Percentiles rank a stretch among this genome's conserved stretches.
Evolutionary conservation across 2,113 vertebrate species (phyloP).

Genomic region (Mobula birostris): DNA sequence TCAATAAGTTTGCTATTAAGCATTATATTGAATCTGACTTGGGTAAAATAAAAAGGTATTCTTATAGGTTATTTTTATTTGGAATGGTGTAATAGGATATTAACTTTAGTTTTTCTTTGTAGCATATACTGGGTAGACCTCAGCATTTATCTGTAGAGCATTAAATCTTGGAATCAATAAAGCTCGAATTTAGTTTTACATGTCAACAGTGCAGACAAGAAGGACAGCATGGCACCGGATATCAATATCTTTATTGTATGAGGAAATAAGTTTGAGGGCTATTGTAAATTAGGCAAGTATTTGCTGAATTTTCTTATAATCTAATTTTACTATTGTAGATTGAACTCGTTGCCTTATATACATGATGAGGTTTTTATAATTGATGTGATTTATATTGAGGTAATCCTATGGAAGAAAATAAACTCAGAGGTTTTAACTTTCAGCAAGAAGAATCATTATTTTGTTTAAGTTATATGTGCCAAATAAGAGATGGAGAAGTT

Average conservation of each 20-base stretch:
- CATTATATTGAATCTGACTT: slow-evolving; percentile 5
- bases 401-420: neutral
- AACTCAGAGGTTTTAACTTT: neutral
- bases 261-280: neutral
- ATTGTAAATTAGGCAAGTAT: neutral
- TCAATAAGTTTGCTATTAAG: neutral
- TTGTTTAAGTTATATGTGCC: neutral
- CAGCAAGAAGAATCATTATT: neutral
- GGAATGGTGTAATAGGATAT: slow-evolving; percentile 6
- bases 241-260: slow-evolving; percentile 1
- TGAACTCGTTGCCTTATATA: neutral
- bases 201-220: neutral
- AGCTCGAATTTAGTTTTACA: neutral
- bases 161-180: neutral
- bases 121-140: neutral
- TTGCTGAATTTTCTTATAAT: neutral
- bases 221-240: neutral
- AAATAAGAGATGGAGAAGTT: neutral
- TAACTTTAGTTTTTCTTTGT: slow-evolving; percentile 13
- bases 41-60: neutral
- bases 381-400: neutral
- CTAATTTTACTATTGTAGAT: neutral
- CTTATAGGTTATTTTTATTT: neutral
- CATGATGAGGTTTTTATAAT: neutral
- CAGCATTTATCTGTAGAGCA: neutral